Evolutionary conservation across 2,888 invertebrate species (phyloP), one percentile per base, ranked within the genome.

Genomic region (Lycocerus yunnanus): DNA sequence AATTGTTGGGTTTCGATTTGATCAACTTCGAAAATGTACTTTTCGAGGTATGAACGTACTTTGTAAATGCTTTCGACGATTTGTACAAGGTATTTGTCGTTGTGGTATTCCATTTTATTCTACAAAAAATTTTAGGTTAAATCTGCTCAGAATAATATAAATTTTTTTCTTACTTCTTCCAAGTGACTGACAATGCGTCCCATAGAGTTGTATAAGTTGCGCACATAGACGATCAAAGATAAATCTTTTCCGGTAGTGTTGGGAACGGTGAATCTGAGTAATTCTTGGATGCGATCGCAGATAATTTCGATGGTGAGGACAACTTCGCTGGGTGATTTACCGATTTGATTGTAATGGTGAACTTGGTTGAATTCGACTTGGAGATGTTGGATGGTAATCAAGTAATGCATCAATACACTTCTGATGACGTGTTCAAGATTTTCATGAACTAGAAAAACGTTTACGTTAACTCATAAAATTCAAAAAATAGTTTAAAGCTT

Each of bases 341-440:
- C 75, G 14, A 75, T 60, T 15, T 75, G 72, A 2, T 58, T 69
- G 15, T 58, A 68, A 59, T 75, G 66, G 21, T 72, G 69, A 15
- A 75, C 66, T 15, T 72, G 71, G 60, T 75, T 71, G 11, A 75
- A 58, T 60, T 72, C 20, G 3, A 75, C 60, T 66, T 75, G 75
- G 3, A 75, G 27, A 43, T 69, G 63, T 69, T 75, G 71, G 15
- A 75, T 58, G 10, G 72, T 68, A 10, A 72, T 43, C 69, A 75
- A 66, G 15, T 75, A 75, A 21, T 75, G 66, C 63, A 71, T 27
- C n/a, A 75, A 58, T 8, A 72, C 27, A 27, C 69, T 75, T 60
- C 66, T 66, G 15, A 75, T 59, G 1, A 71, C 66, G 5, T 58
- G n/a, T 14, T 69, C 58, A 15, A 73, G 18, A 59, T 73, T 61